A percentile compares a stretch with the other conserved stretches of the same genome.
Conservation (phyloP, 1,140 invertebrate genomes). For the Sitophilus oryzae region DNA sequence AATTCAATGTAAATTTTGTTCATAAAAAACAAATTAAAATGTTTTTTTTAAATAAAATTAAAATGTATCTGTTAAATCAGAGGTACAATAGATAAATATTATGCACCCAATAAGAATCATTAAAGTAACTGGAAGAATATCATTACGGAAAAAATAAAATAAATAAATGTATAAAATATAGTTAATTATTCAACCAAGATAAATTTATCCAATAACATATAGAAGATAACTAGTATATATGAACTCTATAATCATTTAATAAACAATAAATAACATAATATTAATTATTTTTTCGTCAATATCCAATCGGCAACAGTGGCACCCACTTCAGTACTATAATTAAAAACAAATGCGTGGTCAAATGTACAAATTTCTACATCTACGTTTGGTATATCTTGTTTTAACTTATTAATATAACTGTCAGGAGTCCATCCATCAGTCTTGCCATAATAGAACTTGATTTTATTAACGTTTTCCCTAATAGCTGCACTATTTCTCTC, state of each 20-base stretch:
- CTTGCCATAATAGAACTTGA: slow-evolving; percentile 71
- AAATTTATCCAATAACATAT: no score
- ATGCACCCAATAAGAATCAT: no score
- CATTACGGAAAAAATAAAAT: no score
- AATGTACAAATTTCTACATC: slow-evolving; percentile 61
- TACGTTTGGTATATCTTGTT: slow-evolving; percentile 52
- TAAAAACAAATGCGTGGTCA: slow-evolving; percentile 72
- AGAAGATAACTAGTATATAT: not conserved
- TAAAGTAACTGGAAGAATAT: no score
- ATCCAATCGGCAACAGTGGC: slow-evolving; percentile 48
- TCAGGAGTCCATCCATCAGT: slow-evolving; percentile 71
- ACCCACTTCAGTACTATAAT: slow-evolving; percentile 56
- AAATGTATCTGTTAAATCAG: no score
- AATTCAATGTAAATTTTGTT: no score
- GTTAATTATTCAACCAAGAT: no score
- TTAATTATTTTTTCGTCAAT: not conserved
- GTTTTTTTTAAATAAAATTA: no score
- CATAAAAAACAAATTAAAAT: no score
- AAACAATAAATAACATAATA: not conserved
- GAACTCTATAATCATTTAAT: not conserved
- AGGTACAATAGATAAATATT: no score
- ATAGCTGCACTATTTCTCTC: slow-evolving; percentile 54
- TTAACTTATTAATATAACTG: slow-evolving; percentile 58
- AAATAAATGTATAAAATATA: no score
- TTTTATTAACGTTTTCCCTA: slow-evolving; percentile 49